Percentiles rank a stretch among this genome's conserved stretches.
phyloP scores from a whole-genome alignment of 2,113 vertebrate genomes.

The Ceyx margarethae region DNA sequence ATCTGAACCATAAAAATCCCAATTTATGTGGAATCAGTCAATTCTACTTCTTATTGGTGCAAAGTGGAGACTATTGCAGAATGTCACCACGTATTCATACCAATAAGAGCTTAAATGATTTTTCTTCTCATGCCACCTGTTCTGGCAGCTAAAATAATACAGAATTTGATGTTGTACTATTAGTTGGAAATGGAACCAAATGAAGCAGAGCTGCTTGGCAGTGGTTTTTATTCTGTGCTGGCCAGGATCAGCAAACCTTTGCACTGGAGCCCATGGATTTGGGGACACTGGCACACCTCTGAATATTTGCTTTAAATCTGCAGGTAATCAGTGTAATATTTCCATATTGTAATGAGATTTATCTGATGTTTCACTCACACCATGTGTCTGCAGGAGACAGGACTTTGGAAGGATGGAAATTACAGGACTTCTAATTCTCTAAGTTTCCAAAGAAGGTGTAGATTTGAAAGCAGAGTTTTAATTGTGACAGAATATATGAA shows the following conservation, averaged over 20 bases:
- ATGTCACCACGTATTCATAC: neutral
- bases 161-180: neutral
- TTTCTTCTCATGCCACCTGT: neutral
- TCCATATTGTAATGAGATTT: neutral
- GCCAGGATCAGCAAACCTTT: neutral
- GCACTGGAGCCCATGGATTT: neutral
- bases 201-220: neutral
- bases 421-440: neutral
- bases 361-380: neutral
- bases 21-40: neutral
- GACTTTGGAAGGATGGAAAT: neutral
- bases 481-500: neutral
- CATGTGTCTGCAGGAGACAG: fast-evolving
- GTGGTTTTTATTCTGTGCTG: neutral
- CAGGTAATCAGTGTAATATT: neutral
- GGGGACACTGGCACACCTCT: neutral
- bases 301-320: neutral
- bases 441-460: neutral
- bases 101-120: neutral
- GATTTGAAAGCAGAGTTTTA: neutral
- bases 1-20: fast-evolving
- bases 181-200: slow-evolving; percentile 14
- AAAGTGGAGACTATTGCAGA: neutral
- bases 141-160: neutral
- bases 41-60: neutral